Conservation (phyloP, 2,797 vertebrate species). For the Pangasius krempfi region DNA sequence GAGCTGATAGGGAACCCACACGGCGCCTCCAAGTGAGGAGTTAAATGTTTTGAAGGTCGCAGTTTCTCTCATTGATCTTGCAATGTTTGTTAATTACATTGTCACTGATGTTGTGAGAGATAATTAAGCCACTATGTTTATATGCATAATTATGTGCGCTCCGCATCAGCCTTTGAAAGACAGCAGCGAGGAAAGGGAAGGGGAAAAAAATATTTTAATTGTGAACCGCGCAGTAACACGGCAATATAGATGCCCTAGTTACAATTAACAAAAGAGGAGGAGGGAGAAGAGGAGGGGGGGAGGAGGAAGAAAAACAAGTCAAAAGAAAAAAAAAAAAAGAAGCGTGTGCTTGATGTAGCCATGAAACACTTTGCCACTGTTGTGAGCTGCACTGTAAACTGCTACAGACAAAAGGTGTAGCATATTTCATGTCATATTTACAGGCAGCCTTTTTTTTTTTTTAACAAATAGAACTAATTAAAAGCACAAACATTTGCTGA, state of each 20-base stretch:
- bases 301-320: slow-evolving; percentile 61
- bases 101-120: slow-evolving; percentile 99
- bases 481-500: slow-evolving; percentile 74
- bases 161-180: slow-evolving; percentile 91
- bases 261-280: slow-evolving; percentile 82
- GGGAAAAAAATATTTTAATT: slow-evolving; percentile 77
- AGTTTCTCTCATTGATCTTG: slow-evolving; percentile 99
- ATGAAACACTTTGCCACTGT: slow-evolving; percentile 69
- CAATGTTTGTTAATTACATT: slow-evolving; percentile 99
- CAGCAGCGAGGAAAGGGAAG: slow-evolving; percentile 71
- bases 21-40: slow-evolving; percentile 79
- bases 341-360: slow-evolving; percentile 64
- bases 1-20: slow-evolving; percentile 76
- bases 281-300: slow-evolving; percentile 66
- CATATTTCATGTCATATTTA: slow-evolving; percentile 71
- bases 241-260: slow-evolving; percentile 86
- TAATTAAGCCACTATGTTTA: slow-evolving; percentile 99
- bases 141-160: slow-evolving; percentile 99
- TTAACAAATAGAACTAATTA: slow-evolving; percentile 76
- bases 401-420: slow-evolving; percentile 66
- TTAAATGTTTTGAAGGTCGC: slow-evolving; percentile 98
- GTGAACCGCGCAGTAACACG: slow-evolving; percentile 78
- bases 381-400: slow-evolving; percentile 62
- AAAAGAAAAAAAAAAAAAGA: slow-evolving; percentile 70
- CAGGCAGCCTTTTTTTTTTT: slow-evolving; percentile 58